Evolutionary conservation across 2,113 vertebrate genomes (phyloP), one percentile per base, ranked within the genome.

Genomic region (Mugil cephalus): DNA sequence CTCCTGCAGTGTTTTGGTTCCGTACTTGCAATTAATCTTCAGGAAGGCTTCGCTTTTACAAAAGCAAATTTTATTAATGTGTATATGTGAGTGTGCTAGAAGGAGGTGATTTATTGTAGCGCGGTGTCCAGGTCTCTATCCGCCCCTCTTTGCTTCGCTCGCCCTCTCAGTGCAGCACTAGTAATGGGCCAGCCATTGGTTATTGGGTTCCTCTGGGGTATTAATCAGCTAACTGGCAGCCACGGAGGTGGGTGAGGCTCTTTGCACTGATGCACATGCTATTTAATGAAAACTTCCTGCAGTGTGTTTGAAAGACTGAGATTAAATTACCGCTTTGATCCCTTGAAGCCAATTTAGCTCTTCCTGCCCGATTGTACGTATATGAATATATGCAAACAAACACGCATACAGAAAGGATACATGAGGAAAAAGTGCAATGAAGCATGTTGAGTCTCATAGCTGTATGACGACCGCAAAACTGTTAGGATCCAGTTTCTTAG

Each of bases 211-310:
- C 85, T 85, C 64, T 58, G 73, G 76, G 88, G 69, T 74, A 80
- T 91, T 86, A 92, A 93, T 92, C 88, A 93, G 85, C 77, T 85
- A 84, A 90, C 83, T 66, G 80, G 80, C 83, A 80, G 64, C 69
- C 54, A 53, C 74, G 53, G 77, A 73, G 77, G 80, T 85, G 80
- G 73, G 30, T 50, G 51, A 63, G 61, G 55, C 59, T 74, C 36
- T 46, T 68, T 39, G 66, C 51, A 4, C 66, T 62, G 72, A 87
- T 82, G 74, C 66, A 53, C 38, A 39, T 46, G 75, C 82, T 84
- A 85, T 89, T 86, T 84, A 85, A 92, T 88, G 80, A 83, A 74
- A 89, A 82, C 84, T 64, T 86, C 76, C 80, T 71, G 81, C 64
- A 1, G 12, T 24, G 70, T 60, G 77, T 77, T 78, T 83, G 40